phyloP scores from a whole-genome alignment of 2,888 invertebrate genomes.

The Catocala sponsa region DNA sequence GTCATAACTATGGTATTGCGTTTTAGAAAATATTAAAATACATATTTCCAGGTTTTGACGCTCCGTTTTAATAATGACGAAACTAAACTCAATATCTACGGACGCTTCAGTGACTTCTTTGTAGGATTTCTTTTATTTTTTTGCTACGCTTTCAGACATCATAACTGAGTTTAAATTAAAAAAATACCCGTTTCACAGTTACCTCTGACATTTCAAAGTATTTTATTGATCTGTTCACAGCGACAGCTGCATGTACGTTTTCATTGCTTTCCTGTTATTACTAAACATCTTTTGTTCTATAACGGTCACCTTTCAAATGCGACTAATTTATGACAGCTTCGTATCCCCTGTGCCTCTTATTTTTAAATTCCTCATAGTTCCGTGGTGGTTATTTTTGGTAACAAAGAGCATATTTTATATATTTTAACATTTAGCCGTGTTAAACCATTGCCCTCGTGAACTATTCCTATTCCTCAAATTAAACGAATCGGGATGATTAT shows the following conservation, averaged over 20 bases:
- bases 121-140: conserved; percentile 19
- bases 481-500: background rate
- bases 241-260: conserved; percentile 48
- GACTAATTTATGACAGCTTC: conserved; percentile 44
- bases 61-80: background rate
- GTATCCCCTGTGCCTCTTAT: conserved; percentile 40
- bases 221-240: conserved; percentile 41
- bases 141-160: conserved; percentile 9
- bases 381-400: conserved; percentile 39
- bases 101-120: conserved; percentile 5
- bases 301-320: conserved; percentile 46
- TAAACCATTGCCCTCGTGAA: background rate
- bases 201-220: conserved; percentile 42
- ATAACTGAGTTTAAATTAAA: conserved; percentile 28
- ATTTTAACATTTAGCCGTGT: conserved; percentile 10
- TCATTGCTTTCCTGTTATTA: conserved; percentile 49
- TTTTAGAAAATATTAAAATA: too few species aligned
- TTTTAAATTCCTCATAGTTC: conserved; percentile 44
- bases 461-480: background rate
- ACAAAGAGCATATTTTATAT: conserved; percentile 27
- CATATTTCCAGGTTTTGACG: background rate
- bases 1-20: too few species aligned
- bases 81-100: background rate
- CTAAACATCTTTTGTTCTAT: conserved; percentile 55
- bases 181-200: conserved; percentile 16